A percentile compares a stretch with the other conserved stretches of the same genome.
Evolutionary conservation across 1,140 invertebrate genomes (phyloP).

Genomic region (Steinernema feltiae): DNA sequence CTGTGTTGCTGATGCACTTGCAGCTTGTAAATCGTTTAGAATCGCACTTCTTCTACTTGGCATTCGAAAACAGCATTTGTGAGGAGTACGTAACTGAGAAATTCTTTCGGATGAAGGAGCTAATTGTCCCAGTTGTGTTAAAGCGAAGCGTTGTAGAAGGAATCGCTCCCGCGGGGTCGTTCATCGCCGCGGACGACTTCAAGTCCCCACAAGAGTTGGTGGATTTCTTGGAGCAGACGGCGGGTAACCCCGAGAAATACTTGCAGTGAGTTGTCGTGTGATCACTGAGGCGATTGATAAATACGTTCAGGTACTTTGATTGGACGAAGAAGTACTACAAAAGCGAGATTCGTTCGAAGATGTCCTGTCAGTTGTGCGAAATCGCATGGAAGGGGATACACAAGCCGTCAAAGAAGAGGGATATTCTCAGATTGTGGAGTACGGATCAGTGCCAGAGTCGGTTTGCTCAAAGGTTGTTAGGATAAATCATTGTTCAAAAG

Average conservation of each 20-base stretch:
- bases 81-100: constrained; percentile 93
- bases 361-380: not conserved
- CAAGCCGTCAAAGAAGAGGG: not conserved
- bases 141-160: constrained; percentile 30
- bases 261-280: not conserved
- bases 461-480: too few species aligned
- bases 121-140: constrained; percentile 33
- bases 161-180: constrained; percentile 57
- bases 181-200: constrained; percentile 59
- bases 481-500: too few species aligned
- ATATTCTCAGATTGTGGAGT: not conserved
- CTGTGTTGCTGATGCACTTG: not conserved
- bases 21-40: too few species aligned
- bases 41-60: constrained; percentile 91
- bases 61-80: constrained; percentile 94
- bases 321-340: not conserved
- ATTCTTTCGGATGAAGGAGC: constrained; percentile 65
- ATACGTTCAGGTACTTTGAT: not conserved
- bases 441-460: not conserved
- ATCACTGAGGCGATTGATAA: not conserved
- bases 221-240: constrained; percentile 41
- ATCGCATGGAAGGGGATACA: not conserved
- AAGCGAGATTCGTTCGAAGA: not conserved
- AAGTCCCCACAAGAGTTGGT: constrained; percentile 53
- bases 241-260: not conserved